Percentiles rank a stretch among this genome's conserved stretches.
Conservation (phyloP, 2,113 vertebrate species). For the Entomyzon cyanotis region DNA sequence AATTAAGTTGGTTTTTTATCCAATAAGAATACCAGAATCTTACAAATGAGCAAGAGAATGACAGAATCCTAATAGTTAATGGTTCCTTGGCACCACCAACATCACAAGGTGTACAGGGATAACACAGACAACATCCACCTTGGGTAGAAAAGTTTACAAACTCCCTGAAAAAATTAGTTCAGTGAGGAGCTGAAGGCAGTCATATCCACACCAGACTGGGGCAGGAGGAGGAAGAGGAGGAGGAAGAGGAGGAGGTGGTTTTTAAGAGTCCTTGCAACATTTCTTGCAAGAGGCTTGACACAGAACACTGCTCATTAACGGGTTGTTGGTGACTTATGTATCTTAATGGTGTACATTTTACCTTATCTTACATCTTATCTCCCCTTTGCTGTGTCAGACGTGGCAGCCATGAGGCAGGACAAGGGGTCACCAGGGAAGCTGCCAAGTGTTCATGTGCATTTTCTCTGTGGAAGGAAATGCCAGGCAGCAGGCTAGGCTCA, state of each 20-base stretch:
- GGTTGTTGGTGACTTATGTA: neutral
- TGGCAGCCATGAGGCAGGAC: neutral
- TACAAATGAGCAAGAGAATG: neutral
- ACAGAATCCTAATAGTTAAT: neutral
- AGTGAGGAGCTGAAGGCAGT: neutral
- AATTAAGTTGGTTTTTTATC: neutral
- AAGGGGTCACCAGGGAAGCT: neutral
- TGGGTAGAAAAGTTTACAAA: neutral
- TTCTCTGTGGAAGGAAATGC: neutral
- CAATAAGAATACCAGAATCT: neutral
- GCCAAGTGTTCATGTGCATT: neutral
- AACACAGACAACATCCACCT: neutral
- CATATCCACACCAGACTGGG: neutral
- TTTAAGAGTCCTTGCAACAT: neutral
- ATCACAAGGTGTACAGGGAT: neutral
- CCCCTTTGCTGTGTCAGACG: neutral
- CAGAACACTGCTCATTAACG: rapidly evolving
- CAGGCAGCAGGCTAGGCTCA: neutral
- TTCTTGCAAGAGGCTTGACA: neutral
- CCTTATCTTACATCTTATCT: neutral
- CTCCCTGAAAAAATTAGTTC: neutral
- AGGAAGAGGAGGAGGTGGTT: neutral
- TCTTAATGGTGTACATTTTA: neutral
- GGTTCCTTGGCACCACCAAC: neutral
- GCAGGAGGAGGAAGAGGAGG: neutral